Percentiles rank a stretch among this genome's conserved stretches.
phyloP scores from a whole-genome alignment of 2,113 vertebrate species.

The Aphyosemion australe region DNA sequence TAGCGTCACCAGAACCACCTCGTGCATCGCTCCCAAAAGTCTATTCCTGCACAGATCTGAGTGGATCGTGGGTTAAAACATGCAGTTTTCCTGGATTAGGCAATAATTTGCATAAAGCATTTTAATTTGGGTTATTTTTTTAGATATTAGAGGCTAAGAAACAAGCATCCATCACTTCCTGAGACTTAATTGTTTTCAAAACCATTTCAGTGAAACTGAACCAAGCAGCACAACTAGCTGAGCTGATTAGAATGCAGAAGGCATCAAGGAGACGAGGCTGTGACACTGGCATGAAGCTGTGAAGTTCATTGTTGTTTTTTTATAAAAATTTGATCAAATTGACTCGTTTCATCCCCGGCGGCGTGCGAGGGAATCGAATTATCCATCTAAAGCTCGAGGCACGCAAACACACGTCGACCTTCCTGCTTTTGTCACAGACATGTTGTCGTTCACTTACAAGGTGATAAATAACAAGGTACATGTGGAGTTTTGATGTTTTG shows the following conservation, averaged over 20 bases:
- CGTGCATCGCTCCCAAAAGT: slow-evolving; percentile 15
- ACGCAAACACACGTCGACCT: slow-evolving; percentile 57
- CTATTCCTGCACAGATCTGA: slow-evolving; percentile 16
- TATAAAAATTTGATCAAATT: slow-evolving; percentile 61
- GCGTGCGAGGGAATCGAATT: slow-evolving; percentile 50
- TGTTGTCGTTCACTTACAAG: slow-evolving; percentile 46
- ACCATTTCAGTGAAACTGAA: background rate
- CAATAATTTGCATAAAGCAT: no score
- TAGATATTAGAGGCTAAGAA: background rate
- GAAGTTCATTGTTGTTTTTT: slow-evolving; percentile 55
- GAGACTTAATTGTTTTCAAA: background rate
- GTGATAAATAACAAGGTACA: slow-evolving; percentile 42
- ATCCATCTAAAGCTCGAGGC: slow-evolving; percentile 25
- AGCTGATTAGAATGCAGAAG: slow-evolving; percentile 37
- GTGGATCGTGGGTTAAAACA: slow-evolving; percentile 25
- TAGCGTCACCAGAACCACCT: slow-evolving; percentile 15
- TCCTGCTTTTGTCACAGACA: slow-evolving; percentile 32
- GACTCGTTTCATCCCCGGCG: slow-evolving; percentile 30
- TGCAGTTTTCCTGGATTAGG: no score
- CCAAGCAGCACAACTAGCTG: background rate
- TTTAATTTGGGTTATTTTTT: background rate
- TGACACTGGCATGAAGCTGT: slow-evolving; percentile 24
- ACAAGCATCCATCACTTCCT: background rate
- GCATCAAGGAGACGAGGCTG: slow-evolving; percentile 1
- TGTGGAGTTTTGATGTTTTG: background rate